phyloP scores from a whole-genome alignment of 2,797 vertebrate species.

The Melanotaenia boesemani region DNA sequence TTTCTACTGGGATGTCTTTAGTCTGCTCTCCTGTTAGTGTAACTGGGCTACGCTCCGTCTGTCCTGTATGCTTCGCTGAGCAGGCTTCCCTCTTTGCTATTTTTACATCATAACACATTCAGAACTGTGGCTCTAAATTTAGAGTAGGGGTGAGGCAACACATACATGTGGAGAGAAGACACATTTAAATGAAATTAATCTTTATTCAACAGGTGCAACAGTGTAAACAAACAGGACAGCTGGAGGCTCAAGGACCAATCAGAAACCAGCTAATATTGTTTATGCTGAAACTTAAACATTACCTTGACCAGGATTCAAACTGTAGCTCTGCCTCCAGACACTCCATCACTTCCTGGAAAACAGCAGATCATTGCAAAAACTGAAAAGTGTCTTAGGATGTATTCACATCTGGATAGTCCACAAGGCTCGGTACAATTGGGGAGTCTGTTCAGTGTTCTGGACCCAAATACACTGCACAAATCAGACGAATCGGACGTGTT shows the following conservation, averaged over 20 bases:
- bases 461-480: too few relatives aligned
- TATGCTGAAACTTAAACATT: constrained; percentile 13
- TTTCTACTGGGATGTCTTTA: too few relatives aligned
- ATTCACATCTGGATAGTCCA: too few relatives aligned
- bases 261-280: background rate
- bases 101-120: constrained; percentile 58
- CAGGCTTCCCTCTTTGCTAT: constrained; percentile 62
- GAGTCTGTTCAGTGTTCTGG: too few relatives aligned
- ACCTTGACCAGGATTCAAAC: background rate
- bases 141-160: constrained; percentile 41
- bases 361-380: constrained; percentile 13
- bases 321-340: background rate
- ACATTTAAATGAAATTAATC: constrained; percentile 27
- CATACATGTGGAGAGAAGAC: constrained; percentile 29
- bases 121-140: constrained; percentile 67
- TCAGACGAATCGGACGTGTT: too few relatives aligned
- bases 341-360: background rate
- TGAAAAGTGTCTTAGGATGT: background rate
- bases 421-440: too few relatives aligned
- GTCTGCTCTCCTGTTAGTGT: constrained; percentile 25
- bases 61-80: constrained; percentile 25
- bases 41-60: constrained; percentile 9
- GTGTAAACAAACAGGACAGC: background rate
- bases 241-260: background rate
- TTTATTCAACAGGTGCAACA: constrained; percentile 44